A percentile compares a stretch with the other conserved stretches of the same genome.
Conservation (phyloP, 2,888 invertebrate species). For the Dryobota labecula region DNA sequence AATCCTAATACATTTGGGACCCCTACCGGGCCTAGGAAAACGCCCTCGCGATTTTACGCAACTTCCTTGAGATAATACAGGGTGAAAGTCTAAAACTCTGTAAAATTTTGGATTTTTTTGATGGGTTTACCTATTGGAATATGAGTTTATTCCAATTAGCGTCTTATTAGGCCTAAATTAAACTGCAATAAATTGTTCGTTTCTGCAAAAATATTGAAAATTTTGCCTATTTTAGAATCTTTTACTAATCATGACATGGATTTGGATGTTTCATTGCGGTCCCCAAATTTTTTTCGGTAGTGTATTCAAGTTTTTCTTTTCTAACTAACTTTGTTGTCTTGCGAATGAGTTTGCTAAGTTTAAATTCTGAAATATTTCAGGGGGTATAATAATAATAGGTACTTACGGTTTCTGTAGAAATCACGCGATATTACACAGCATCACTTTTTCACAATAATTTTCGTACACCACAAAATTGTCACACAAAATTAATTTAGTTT, state of each 20-base stretch:
- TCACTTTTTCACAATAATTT: slow-evolving; percentile 83
- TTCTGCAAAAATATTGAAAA: slow-evolving; percentile 3
- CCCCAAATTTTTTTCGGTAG: not conserved
- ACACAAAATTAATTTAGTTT: slow-evolving; percentile 70
- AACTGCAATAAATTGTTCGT: slow-evolving; percentile 16
- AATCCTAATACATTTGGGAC: slow-evolving; percentile 16
- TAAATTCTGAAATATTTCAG: not conserved
- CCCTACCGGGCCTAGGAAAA: slow-evolving; percentile 4
- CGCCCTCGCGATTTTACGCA: not conserved
- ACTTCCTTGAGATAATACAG: not conserved
- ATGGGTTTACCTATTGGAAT: not conserved
- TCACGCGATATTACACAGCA: slow-evolving; percentile 81
- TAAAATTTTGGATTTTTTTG: not conserved
- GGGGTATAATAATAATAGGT: slow-evolving; percentile 33
- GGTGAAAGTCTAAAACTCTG: not conserved
- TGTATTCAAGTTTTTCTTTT: not conserved
- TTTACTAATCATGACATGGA: not conserved
- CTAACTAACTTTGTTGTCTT: not conserved
- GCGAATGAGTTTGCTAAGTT: not conserved
- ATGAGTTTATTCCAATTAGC: slow-evolving; percentile 62
- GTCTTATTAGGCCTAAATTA: slow-evolving; percentile 76
- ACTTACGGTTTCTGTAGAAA: slow-evolving; percentile 82
- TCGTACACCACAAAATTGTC: slow-evolving; percentile 76
- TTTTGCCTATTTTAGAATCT: not conserved
- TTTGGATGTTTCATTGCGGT: accelerated